A percentile compares a stretch with the other conserved stretches of the same genome.
phyloP scores from a whole-genome alignment of 2,113 vertebrate genomes.

The Salvelinus alpinus region DNA sequence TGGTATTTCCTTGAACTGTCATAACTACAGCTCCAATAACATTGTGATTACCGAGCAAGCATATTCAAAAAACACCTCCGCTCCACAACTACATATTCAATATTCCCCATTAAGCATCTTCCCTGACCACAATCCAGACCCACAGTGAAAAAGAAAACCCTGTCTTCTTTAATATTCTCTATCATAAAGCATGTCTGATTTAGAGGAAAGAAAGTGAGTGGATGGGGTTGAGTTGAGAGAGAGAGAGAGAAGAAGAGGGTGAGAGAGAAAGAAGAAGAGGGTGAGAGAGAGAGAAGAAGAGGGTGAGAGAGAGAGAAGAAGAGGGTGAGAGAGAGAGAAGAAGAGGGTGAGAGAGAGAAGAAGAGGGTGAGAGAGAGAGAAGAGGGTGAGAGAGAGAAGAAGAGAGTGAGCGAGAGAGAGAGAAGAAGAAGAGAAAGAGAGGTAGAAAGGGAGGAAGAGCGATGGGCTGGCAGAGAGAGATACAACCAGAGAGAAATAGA shows the following conservation, averaged over 20 bases:
- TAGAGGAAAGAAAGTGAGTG: not conserved
- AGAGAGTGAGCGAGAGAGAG: not conserved
- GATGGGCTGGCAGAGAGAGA: too few relatives aligned
- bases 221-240: not conserved
- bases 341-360: too few relatives aligned
- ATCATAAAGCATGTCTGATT: constrained; percentile 2
- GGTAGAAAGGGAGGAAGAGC: not conserved
- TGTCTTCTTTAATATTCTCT: constrained; percentile 8
- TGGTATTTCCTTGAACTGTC: too few relatives aligned
- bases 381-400: too few relatives aligned
- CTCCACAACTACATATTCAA: constrained; percentile 52
- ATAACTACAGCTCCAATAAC: constrained; percentile 51
- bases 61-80: constrained; percentile 41
- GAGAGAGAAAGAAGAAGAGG: constrained; percentile 8
- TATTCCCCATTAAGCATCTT: constrained; percentile 51
- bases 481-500: not conserved
- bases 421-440: not conserved
- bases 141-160: constrained; percentile 55
- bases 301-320: constrained; percentile 2
- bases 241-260: not conserved
- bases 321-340: not conserved
- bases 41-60: constrained; percentile 46
- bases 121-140: constrained; percentile 53
- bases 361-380: too few relatives aligned
- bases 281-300: constrained; percentile 35